Evolutionary conservation across 2,888 invertebrate genomes (phyloP).

Genomic region (Sthenelais limicola): DNA sequence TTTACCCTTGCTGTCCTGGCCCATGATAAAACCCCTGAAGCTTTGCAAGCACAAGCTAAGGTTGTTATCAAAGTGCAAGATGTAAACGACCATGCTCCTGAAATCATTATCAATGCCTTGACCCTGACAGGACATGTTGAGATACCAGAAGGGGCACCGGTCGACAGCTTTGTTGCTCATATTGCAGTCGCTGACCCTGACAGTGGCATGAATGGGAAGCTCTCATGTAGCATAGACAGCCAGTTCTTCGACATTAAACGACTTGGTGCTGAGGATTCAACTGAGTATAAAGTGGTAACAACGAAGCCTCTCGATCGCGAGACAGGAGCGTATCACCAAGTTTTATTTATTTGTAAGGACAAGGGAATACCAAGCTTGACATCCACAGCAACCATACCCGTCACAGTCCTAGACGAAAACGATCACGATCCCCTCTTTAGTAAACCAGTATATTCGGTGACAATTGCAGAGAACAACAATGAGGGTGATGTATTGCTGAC

Average conservation of each 20-base stretch:
- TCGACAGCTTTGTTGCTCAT: slow-evolving; percentile 47
- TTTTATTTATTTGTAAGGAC: slow-evolving; percentile 38
- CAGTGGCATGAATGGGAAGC: slow-evolving; percentile 35
- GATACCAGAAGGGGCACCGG: slow-evolving; percentile 43
- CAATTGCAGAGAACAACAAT: slow-evolving; percentile 30
- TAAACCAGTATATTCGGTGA: neutral
- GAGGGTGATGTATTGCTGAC: neutral
- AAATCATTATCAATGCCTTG: slow-evolving; percentile 45
- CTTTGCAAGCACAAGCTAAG: slow-evolving; percentile 22
- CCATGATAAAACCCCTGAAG: slow-evolving; percentile 45
- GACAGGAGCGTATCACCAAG: slow-evolving; percentile 7
- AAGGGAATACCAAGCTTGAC: neutral
- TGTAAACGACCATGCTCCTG: slow-evolving; percentile 49
- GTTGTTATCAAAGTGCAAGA: slow-evolving; percentile 45
- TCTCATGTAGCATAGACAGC: slow-evolving; percentile 73
- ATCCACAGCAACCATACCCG: slow-evolving; percentile 30
- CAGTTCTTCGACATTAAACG: slow-evolving; percentile 5
- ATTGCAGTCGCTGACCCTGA: slow-evolving; percentile 45
- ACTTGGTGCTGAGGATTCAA: neutral
- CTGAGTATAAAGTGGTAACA: slow-evolving; percentile 75
- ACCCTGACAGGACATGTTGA: slow-evolving; percentile 35
- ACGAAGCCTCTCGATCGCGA: slow-evolving; percentile 37
- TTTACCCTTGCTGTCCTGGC: slow-evolving; percentile 45
- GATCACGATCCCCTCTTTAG: slow-evolving; percentile 37
- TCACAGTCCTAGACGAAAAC: slow-evolving; percentile 40